phyloP scores from a whole-genome alignment of 2,797 vertebrate genomes.

The Trachops cirrhosus region DNA sequence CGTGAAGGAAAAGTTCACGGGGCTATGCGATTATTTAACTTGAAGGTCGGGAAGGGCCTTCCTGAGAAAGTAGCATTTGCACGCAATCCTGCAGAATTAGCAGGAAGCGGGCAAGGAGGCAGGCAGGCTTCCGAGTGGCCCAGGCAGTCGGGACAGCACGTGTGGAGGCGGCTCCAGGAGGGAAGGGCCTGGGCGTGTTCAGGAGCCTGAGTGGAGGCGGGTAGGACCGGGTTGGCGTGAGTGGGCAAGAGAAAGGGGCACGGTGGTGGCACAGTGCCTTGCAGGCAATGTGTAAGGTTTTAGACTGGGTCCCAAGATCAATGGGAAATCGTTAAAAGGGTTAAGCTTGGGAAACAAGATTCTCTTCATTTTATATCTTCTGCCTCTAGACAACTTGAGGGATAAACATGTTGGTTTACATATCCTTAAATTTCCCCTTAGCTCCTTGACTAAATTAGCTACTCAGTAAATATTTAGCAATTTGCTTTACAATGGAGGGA shows the following conservation, averaged over 20 bases:
- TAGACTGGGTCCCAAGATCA: not conserved
- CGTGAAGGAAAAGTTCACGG: not conserved
- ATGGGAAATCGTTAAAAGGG: not conserved
- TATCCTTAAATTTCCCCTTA: not conserved
- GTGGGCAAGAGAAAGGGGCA: not conserved
- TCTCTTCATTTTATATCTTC: not conserved
- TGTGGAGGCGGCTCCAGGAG: not conserved
- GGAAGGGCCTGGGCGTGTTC: not conserved
- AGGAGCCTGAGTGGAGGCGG: not conserved
- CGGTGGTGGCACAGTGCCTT: not conserved
- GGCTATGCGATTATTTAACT: not conserved
- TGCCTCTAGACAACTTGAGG: not conserved
- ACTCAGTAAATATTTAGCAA: not conserved
- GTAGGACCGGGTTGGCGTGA: not conserved
- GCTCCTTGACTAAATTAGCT: not conserved
- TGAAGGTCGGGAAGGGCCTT: not conserved
- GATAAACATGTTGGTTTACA: not conserved
- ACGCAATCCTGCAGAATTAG: not conserved
- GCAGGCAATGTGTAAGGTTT: not conserved
- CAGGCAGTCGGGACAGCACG: fast-evolving
- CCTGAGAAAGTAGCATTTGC: not conserved
- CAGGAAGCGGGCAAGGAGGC: not conserved
- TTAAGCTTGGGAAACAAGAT: not conserved
- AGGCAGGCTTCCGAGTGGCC: not conserved
- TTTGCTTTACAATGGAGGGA: not conserved